These are phyloP conservation scores for Chaetura pelagica DNA, from an alignment of 2,113 vertebrate genomes.

Conservation along the genomic window DNA sequence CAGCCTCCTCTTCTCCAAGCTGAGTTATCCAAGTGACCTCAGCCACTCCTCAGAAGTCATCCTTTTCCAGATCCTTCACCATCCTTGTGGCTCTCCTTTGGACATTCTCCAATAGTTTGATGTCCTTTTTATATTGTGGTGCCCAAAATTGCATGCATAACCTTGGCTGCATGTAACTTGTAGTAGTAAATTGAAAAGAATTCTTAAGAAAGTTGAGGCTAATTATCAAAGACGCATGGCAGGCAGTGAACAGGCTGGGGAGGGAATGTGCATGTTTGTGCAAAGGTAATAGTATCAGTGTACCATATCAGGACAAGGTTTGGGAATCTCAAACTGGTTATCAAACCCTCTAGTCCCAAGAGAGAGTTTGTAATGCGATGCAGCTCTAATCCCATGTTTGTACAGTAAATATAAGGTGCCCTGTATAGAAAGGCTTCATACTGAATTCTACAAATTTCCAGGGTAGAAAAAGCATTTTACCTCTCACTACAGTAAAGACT, in stretches of 20 bases:
- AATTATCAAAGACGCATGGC: neutral
- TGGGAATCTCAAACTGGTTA: neutral
- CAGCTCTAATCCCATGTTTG: neutral
- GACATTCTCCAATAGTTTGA: neutral
- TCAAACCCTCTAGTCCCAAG: neutral
- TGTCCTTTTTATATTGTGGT: neutral
- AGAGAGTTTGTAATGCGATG: neutral
- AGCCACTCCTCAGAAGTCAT: no score
- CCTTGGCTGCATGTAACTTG: neutral
- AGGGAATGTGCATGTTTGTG: neutral
- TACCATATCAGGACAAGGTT: neutral
- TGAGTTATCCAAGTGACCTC: no score
- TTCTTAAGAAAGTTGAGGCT: neutral
- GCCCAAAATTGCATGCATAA: neutral
- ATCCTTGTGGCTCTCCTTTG: no score
- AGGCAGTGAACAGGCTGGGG: neutral
- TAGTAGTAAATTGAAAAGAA: neutral
- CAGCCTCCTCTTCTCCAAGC: no score
- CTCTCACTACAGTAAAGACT: neutral
- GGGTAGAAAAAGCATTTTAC: neutral
- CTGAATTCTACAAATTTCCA: neutral
- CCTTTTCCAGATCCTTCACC: no score
- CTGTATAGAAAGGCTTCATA: neutral
- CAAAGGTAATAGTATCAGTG: neutral
- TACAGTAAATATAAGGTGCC: neutral